A percentile compares a stretch with the other conserved stretches of the same genome.
These are phyloP conservation scores for Nomada ruficornis DNA, from an alignment of 2,888 invertebrate genomes.

Conservation along the genomic window DNA sequence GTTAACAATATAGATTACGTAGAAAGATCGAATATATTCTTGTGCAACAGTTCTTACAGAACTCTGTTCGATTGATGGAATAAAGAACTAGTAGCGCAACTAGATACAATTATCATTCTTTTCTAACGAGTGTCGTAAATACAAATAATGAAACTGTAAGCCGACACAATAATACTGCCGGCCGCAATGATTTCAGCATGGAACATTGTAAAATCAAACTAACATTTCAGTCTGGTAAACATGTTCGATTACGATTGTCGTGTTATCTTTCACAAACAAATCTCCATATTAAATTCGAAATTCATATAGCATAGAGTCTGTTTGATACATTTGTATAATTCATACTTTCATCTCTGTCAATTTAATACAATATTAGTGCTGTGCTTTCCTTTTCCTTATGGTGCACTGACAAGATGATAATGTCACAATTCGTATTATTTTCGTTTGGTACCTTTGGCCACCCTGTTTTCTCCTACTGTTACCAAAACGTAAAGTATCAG, in stretches of 20 bases:
- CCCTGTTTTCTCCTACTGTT: too few relatives aligned
- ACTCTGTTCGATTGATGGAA: not conserved
- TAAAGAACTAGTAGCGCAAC: not conserved
- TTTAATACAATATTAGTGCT: too few relatives aligned
- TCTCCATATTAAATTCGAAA: not conserved
- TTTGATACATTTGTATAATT: not conserved
- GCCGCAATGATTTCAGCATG: not conserved
- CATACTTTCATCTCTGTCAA: not conserved
- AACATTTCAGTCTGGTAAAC: not conserved
- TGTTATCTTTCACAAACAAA: not conserved
- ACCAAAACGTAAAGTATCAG: not conserved
- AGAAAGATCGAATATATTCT: not conserved
- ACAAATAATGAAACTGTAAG: not conserved
- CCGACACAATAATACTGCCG: constrained; percentile 1
- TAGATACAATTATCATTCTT: not conserved
- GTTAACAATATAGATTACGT: not conserved
- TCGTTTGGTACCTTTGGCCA: too few relatives aligned
- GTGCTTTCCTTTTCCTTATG: too few relatives aligned
- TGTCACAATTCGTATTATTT: too few relatives aligned
- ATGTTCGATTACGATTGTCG: not conserved
- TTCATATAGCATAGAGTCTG: not conserved
- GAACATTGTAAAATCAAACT: not conserved
- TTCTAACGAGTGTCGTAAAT: not conserved
- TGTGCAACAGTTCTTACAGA: not conserved
- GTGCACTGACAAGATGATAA: too few relatives aligned